Evolutionary conservation across 2,113 vertebrate species (phyloP).

Genomic region (Urocynchramus pylzowi): DNA sequence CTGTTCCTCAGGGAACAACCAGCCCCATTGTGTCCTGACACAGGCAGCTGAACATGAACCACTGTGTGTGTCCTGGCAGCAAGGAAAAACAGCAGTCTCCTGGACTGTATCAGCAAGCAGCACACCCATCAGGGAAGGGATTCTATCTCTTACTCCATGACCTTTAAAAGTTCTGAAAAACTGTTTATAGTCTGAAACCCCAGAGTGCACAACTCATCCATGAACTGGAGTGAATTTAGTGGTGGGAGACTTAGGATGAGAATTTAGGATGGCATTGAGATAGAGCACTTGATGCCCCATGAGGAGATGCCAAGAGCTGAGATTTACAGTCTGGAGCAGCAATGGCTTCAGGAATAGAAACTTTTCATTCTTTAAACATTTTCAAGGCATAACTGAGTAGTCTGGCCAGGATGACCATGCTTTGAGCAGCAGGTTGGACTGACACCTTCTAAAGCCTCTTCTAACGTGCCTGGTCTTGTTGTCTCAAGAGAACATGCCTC

Average conservation of each 20-base stretch:
- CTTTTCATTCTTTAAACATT: background rate
- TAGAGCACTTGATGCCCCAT: rapidly evolving
- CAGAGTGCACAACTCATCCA: too few relatives aligned
- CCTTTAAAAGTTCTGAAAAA: background rate
- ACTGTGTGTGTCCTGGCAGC: background rate
- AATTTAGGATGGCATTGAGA: background rate
- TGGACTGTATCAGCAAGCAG: background rate
- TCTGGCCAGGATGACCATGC: background rate
- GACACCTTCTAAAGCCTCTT: background rate
- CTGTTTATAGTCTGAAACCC: too few relatives aligned
- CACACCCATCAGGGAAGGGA: background rate
- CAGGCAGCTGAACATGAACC: background rate
- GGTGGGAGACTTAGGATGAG: too few relatives aligned
- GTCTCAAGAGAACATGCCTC: background rate
- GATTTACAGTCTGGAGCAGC: background rate
- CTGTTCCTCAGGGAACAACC: rapidly evolving
- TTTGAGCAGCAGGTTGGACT: background rate
- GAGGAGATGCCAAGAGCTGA: background rate
- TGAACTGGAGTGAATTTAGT: background rate
- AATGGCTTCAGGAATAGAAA: background rate
- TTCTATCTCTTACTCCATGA: background rate
- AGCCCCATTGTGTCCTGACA: rapidly evolving
- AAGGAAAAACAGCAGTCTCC: background rate
- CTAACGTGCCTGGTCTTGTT: background rate
- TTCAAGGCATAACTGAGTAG: background rate